Evolutionary conservation across 2,888 invertebrate genomes (phyloP).

Genomic region (Pterostichus madidus): DNA sequence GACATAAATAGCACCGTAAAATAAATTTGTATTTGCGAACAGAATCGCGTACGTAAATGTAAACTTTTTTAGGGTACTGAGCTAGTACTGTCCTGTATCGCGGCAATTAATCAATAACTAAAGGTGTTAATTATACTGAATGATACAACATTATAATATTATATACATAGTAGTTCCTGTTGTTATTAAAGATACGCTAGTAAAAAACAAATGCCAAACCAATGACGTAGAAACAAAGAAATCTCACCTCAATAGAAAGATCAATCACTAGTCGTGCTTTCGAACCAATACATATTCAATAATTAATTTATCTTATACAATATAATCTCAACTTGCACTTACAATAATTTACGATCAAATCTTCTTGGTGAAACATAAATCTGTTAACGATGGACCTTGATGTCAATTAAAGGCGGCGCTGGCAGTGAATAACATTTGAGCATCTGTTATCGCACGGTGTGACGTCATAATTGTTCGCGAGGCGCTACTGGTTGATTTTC

Average conservation of each 20-base stretch:
- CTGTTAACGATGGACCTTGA: conserved; percentile 47
- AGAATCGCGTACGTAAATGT: too few species aligned
- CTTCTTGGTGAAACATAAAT: conserved; percentile 44
- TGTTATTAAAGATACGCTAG: neutral
- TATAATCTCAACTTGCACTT: conserved; percentile 25
- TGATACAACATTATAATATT: neutral
- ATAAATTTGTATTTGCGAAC: too few species aligned
- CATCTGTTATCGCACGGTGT: conserved; percentile 32
- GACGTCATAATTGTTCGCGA: conserved; percentile 1
- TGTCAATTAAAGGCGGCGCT: conserved; percentile 53
- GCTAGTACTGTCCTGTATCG: too few species aligned
- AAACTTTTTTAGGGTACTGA: too few species aligned
- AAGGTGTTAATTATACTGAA: too few species aligned
- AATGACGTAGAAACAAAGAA: conserved; percentile 19
- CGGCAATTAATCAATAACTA: too few species aligned
- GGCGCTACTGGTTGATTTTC: conserved; percentile 10
- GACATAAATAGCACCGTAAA: too few species aligned
- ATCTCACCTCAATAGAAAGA: conserved; percentile 29
- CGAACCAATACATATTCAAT: conserved; percentile 15
- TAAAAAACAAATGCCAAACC: conserved; percentile 31
- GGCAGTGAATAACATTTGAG: conserved; percentile 46
- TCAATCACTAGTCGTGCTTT: conserved; percentile 24
- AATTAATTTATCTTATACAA: conserved; percentile 40
- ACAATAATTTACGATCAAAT: conserved; percentile 50
- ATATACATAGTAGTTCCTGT: neutral